Conservation (phyloP, 2,888 invertebrate species). For the Napeogenes inachia region DNA sequence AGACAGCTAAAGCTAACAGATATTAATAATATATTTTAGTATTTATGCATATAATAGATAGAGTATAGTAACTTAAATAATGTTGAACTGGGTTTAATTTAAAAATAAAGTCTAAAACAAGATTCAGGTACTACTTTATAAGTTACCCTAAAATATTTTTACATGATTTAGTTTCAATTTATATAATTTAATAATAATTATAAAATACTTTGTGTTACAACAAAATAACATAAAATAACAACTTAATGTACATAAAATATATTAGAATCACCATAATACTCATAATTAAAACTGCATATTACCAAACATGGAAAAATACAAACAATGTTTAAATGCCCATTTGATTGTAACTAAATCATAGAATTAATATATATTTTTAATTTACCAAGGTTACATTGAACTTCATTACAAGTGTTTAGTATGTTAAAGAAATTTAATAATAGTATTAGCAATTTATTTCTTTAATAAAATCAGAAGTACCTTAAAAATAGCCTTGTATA, state of each 20-base stretch:
- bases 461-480: too few relatives aligned
- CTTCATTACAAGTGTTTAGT: too few relatives aligned
- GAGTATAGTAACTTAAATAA: slow-evolving; percentile 4
- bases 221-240: slow-evolving; percentile 30
- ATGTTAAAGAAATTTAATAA: too few relatives aligned
- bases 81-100: slow-evolving; percentile 22
- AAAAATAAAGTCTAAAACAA: slow-evolving; percentile 30
- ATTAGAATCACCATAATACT: slow-evolving; percentile 22
- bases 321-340: slow-evolving; percentile 9
- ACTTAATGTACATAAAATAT: slow-evolving; percentile 23
- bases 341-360: neutral
- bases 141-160: slow-evolving; percentile 32
- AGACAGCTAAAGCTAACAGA: too few relatives aligned
- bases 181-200: slow-evolving; percentile 28
- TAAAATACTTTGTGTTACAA: slow-evolving; percentile 32
- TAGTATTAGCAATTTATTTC: too few relatives aligned
- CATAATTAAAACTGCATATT: slow-evolving; percentile 14
- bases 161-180: slow-evolving; percentile 22
- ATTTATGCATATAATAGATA: neutral
- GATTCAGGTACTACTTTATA: slow-evolving; percentile 38
- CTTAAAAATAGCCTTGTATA: too few relatives aligned
- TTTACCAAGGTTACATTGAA: too few relatives aligned
- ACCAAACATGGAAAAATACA: neutral
- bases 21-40: neutral
- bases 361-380: too few relatives aligned